Base-by-base conservation (phyloP, 1,140 invertebrate genomes). In the Anadara kagoshimensis region DNA sequence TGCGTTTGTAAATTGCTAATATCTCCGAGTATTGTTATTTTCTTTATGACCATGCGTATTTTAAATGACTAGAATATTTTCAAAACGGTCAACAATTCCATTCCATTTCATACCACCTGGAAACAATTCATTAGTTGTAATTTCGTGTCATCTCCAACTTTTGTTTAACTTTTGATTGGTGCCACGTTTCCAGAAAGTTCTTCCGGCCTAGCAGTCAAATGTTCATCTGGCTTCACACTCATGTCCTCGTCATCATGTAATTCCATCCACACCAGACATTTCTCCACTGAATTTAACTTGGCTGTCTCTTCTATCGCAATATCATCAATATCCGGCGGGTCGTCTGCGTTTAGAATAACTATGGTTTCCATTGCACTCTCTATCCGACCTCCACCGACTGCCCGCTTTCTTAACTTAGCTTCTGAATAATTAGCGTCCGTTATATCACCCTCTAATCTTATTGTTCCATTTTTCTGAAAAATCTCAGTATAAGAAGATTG, bases 231-330 rank as follows among this genome's bases (percentile, higher is more conserved):
- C 47, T 49, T 49, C 3, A 18, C 47, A 3, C 3, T 56, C 47
- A 36, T 36, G n/a, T 53, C 61, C 1, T 69, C 41, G 20, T 71
- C 63, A 18, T 69, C 69, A 54, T 79, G 72, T 0, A 76, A 76
- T 56, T 78, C 78, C 78, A 83, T 78, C 82, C 82, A 83, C 14
- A 82, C 82, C 22, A 78, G 24, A 75, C 82, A 83, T 63, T 83
- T 83, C 22, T 83, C 76, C 26, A 82, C 72, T 8, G 82, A 80
- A 44, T 83, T 79, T 22, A 69, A 43, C 56, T 72, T 78, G 0
- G 73, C 69, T 16, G 44, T 76, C 41, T 80, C 73, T 26, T 74
- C 78, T 36, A 82, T 78, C 5, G 78, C 80, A 44, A 64, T 45
- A n/a, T 78, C 80, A 54, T 79, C 80, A 8, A 63, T 51, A 1